Conservation (phyloP, 2,797 vertebrate species). For the Uromys caudimaculatus region DNA sequence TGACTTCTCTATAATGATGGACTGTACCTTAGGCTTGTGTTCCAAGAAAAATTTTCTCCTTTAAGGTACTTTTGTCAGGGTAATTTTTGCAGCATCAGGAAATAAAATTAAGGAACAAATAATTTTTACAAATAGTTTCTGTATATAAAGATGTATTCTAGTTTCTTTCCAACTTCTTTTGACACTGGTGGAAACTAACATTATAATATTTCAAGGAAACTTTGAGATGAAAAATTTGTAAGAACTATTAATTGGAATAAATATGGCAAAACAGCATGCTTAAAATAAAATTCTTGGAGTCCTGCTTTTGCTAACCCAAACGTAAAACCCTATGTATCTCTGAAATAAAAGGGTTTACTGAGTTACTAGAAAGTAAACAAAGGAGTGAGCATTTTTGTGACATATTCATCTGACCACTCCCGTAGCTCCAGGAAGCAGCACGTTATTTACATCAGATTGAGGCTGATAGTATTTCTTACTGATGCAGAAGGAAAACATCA, state of each 20-base stretch:
- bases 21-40: too few species aligned
- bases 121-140: neutral
- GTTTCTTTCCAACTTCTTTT: slow-evolving; percentile 6
- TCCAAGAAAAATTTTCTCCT: neutral
- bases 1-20: neutral
- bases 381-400: neutral
- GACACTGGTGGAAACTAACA: neutral
- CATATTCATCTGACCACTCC: neutral
- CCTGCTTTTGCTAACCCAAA: neutral
- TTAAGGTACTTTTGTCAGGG: neutral
- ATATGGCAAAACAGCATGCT: neutral
- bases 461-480: neutral
- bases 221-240: slow-evolving; percentile 1
- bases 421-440: neutral
- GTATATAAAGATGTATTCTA: neutral
- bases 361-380: neutral
- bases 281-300: neutral
- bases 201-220: neutral
- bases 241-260: neutral
- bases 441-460: neutral
- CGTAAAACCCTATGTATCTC: neutral
- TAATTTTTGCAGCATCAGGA: neutral
- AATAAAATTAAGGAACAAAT: neutral
- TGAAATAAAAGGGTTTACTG: neutral
- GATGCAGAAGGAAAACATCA: neutral